Evolutionary conservation across 2,888 invertebrate species (phyloP).

Genomic region (Thecophora atra): DNA sequence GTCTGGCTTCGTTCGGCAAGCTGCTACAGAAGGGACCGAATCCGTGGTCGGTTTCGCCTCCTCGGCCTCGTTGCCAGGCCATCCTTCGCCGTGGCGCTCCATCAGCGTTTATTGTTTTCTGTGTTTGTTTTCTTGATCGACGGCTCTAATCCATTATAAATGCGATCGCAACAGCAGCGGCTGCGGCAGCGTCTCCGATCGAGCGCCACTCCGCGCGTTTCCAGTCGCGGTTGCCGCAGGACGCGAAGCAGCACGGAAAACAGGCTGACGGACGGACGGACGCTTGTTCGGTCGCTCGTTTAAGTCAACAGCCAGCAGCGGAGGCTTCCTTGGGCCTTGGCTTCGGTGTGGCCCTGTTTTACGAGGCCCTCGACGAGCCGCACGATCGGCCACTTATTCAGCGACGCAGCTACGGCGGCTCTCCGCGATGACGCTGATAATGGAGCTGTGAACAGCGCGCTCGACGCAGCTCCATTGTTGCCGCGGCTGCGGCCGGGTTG

Average conservation of each 20-base stretch:
- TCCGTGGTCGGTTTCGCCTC: not conserved
- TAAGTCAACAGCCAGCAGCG: not conserved
- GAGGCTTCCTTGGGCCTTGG: not conserved
- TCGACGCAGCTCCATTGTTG: conserved; percentile 14
- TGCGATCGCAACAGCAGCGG: not conserved
- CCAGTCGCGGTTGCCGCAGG: not conserved
- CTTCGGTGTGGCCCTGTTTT: conserved; percentile 29
- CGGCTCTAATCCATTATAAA: conserved; percentile 34
- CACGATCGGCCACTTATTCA: conserved; percentile 19
- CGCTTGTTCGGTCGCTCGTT: not conserved
- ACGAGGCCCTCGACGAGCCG: not conserved
- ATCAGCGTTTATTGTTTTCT: conserved; percentile 31
- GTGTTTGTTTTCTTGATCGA: conserved; percentile 36
- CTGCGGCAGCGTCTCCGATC: conserved; percentile 1
- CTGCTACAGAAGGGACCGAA: not conserved
- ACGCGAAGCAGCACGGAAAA: not conserved
- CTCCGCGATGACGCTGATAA: conserved; percentile 31
- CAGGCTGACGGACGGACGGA: not conserved
- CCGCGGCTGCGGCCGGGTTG: not conserved
- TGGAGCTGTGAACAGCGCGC: conserved; percentile 34
- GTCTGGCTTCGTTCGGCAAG: not conserved
- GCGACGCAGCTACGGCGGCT: not conserved
- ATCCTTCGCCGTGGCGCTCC: conserved; percentile 8
- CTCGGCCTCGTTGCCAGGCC: not conserved
- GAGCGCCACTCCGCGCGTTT: conserved; percentile 11